Base-by-base conservation (phyloP, 2,113 vertebrate genomes). In the Picathartes gymnocephalus region DNA sequence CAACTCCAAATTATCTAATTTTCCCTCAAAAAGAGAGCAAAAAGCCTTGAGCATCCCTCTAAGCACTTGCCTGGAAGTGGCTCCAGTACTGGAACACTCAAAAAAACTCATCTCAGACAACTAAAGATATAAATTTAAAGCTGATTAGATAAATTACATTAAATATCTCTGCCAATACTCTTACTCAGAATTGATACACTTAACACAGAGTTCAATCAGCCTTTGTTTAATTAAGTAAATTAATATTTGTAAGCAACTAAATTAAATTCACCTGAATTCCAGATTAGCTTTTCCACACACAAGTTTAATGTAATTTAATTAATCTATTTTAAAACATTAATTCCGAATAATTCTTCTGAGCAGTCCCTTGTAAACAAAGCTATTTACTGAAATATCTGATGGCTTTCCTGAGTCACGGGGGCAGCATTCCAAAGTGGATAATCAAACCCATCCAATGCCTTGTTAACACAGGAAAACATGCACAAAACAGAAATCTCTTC, bases 171-270 rank as follows among this genome's bases (percentile, higher is more conserved):
- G 56, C 40, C 68, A 81, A 54, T 33, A 25, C 71, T 65, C 74
- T 57, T 42, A 45, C 40, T 65, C 74, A 44, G 72, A 88, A 80
- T 3, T 31, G 44, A 86, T 50, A 78, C 30, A 80, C 64, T 76
- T 47, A 33, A 37, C 40, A 35, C 16, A 62, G 68, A 88, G 86
- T 81, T 91, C 72, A 90, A 86, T 62, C 53, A 60, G 56, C 51
- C 76, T 86, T 83, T 91, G 83, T 61, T 92, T 87, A 94, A 90
- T 92, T 83, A 86, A 96, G 82, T n/a, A 92, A 88, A 93, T 94
- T 84, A 81, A 35, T 90, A 86, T 92, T 92, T 93, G 91, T 92
- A 91, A 95, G 80, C 86, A 89, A 74, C 56, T 92, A 47, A 83
- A 89, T 93, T 77, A 88, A 88, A 92, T 88, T 70, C 76, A 94